phyloP scores from a whole-genome alignment of 2,113 vertebrate genomes.

The Cyanistes caeruleus region DNA sequence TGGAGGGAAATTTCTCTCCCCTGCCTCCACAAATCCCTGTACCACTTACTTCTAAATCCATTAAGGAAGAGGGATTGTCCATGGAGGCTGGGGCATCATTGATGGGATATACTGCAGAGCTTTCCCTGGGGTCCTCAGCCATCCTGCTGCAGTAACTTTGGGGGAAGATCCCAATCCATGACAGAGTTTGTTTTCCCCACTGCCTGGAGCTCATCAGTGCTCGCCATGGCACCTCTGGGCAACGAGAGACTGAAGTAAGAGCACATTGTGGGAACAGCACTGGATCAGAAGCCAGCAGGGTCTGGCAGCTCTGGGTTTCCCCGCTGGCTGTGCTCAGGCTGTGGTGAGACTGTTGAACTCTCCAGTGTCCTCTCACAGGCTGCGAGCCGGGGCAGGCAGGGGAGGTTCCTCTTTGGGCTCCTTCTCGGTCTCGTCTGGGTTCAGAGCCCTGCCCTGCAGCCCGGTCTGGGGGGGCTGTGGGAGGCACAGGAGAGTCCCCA shows the following conservation, averaged over 20 bases:
- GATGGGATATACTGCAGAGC: fast-evolving
- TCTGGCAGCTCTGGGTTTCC: neutral
- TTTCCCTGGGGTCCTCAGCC: neutral
- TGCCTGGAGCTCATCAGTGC: neutral
- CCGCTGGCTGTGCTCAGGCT: neutral
- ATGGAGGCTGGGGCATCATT: neutral
- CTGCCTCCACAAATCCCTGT: fast-evolving
- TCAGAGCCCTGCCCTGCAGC: neutral
- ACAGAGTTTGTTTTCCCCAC: neutral
- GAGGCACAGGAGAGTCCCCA: neutral
- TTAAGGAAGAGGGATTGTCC: neutral
- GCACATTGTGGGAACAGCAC: fast-evolving
- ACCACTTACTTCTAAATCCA: neutral
- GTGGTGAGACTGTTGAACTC: neutral
- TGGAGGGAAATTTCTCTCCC: neutral
- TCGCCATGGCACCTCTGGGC: neutral
- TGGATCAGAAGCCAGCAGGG: neutral
- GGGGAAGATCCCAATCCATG: neutral
- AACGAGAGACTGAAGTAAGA: fast-evolving
- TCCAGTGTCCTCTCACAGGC: neutral
- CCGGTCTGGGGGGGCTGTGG: fast-evolving
- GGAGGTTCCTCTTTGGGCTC: neutral
- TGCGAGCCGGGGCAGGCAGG: fast-evolving
- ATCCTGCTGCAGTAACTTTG: neutral
- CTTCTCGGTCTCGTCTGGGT: fast-evolving